Evolutionary conservation across 2,797 vertebrate genomes (phyloP), one percentile per base, ranked within the genome.

Genomic region (Coluber constrictor): DNA sequence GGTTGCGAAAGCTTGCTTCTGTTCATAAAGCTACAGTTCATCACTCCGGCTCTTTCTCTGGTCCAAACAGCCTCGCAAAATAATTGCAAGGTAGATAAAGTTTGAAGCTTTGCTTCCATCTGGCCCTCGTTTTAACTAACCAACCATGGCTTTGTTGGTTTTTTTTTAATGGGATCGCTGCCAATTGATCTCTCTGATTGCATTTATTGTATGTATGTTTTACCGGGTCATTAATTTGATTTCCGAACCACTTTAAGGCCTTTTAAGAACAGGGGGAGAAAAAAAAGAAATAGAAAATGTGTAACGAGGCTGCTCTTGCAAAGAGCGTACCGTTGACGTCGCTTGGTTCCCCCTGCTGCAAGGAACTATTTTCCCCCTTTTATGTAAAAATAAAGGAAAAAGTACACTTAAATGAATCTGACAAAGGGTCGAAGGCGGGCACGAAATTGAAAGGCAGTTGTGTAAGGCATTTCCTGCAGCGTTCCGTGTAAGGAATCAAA

Each of bases 371-470:
- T 83, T 15, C n/a, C 55, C n/a, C 29, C 29, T 86, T 90, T 90
- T 70, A 63, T 25, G 61, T 63, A 20, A 86, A 61, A 79, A 92
- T 83, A 54, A 86, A 92, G 89, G 18, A 27, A 66, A 51, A 51
- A 89, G n/a, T 10, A 15, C 16, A 4, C 23, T 59, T 90, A 90
- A 70, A 57, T n/a, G n/a, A 16, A 66, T 87, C 32, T 47, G 59
- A 66, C 89, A 93, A 70, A 70, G 20, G 47, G 37, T 86, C 16
- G n/a, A 87, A 61, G 59, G 47, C 59, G n/a, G 86, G 47, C 1
- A 2, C 10, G 7, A 32, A 55, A 2, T 27, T 61, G 32, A 86
- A 90, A 90, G 61, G 57, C n/a, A 60, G 29, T 8, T 83, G 32
- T 25, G 59, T 32, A 10, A 16, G 27, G 87, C 43, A 55, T 54